These are phyloP conservation scores for Zosterops japonicus DNA, from an alignment of 2,113 vertebrate genomes.

Conservation along the genomic window DNA sequence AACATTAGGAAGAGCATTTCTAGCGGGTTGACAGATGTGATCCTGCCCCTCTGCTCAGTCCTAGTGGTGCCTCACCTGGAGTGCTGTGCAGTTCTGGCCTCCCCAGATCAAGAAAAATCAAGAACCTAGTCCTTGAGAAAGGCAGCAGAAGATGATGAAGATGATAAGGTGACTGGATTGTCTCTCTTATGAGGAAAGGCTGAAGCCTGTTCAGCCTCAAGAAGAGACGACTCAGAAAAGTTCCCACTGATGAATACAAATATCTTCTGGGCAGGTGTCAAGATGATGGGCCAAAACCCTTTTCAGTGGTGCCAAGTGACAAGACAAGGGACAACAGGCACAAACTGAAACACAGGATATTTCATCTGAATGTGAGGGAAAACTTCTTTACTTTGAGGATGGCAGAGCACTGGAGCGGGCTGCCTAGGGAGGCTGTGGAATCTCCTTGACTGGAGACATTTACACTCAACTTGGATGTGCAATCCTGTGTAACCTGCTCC, in stretches of 20 bases:
- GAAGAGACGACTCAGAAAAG: fast-evolving
- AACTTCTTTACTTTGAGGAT: neutral
- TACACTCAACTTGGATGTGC: neutral
- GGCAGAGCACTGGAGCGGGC: neutral
- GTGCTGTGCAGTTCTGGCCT: neutral
- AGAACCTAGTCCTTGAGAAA: neutral
- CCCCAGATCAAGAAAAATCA: neutral
- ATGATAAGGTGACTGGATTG: neutral
- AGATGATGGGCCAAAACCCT: neutral
- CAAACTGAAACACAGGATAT: neutral
- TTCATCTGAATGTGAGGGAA: neutral
- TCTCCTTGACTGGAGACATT: neutral
- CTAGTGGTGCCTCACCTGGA: neutral
- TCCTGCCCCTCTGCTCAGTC: neutral
- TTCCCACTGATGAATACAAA: neutral
- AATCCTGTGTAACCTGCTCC: neutral
- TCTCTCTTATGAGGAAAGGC: neutral
- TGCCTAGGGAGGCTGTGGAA: neutral
- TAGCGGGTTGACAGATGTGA: neutral
- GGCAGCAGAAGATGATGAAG: fast-evolving
- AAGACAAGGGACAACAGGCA: neutral
- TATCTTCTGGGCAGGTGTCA: neutral
- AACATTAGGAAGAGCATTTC: too few species aligned
- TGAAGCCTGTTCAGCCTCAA: neutral
- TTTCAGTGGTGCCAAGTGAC: neutral